phyloP scores from a whole-genome alignment of 2,797 vertebrate species.

The Lagocephalus sceleratus region DNA sequence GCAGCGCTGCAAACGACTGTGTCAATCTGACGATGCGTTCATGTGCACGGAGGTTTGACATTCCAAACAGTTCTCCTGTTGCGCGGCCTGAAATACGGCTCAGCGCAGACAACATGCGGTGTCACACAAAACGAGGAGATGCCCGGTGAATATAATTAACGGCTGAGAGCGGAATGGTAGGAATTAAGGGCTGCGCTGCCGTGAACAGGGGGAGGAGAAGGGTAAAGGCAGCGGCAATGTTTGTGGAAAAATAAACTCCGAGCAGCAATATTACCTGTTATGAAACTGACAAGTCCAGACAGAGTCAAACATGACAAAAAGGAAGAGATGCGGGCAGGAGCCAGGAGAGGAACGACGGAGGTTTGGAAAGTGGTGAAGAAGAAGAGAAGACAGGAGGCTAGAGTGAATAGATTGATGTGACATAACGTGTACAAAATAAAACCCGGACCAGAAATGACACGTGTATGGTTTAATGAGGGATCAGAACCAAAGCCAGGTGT shows the following conservation, averaged over 20 bases:
- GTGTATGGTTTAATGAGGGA: slow-evolving; percentile 31
- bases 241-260: slow-evolving; percentile 47
- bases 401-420: slow-evolving; percentile 45
- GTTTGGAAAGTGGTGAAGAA: slow-evolving; percentile 44
- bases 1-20: not conserved
- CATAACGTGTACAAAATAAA: slow-evolving; percentile 44
- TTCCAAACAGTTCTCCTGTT: not conserved
- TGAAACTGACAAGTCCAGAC: slow-evolving; percentile 82
- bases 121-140: slow-evolving; percentile 16
- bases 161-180: slow-evolving; percentile 6
- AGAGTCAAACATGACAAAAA: slow-evolving; percentile 62
- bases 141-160: not conserved
- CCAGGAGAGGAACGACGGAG: slow-evolving; percentile 54
- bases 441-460: slow-evolving; percentile 24
- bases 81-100: slow-evolving; percentile 34
- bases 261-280: slow-evolving; percentile 79
- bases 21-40: not conserved
- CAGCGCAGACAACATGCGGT: slow-evolving; percentile 43
- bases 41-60: not conserved
- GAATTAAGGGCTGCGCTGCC: slow-evolving; percentile 3
- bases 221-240: slow-evolving; percentile 27
- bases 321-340: slow-evolving; percentile 56
- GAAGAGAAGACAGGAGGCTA: slow-evolving; percentile 58
- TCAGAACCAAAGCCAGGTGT: slow-evolving; percentile 11
- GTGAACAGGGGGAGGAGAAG: slow-evolving; percentile 14